Base-by-base conservation (phyloP, 2,797 vertebrate genomes). In the Acropternis orthonyx region DNA sequence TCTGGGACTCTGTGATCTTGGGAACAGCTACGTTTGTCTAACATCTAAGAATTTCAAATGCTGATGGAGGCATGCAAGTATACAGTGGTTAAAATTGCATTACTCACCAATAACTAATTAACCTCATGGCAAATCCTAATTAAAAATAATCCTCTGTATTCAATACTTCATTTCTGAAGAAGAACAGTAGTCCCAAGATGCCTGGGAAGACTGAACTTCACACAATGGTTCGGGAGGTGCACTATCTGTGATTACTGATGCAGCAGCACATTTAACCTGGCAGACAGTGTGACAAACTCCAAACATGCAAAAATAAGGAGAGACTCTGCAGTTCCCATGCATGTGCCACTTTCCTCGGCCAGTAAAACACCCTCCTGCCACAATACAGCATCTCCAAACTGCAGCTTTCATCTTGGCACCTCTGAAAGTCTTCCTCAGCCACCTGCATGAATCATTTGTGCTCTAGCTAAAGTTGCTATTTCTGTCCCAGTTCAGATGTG, bases 381-480 rank as follows among this genome's bases (percentile, higher is more conserved):
- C 37, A 77, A 34, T 3, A 27, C 6, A 6, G 32, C 30, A 20
- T 34, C 46, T 41, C 73, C 44, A 4, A 66, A 37, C 13, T 14
- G 23, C 56, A 76, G 22, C 44, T 78, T 81, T 44, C 24, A 78
- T 44, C 59, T 36, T 21, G 55, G 44, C 41, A 65, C n/a, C 66
- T 66, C 74, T 28, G 32, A 7, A 62, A 54, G 55, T 71, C 76
- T 55, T 66, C 67, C 82, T 69, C 27, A 15, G 89, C 24, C 79
- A 92, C 91, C 95, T 93, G 63, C 2, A 8, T 81, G 85, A 95
- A 95, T 94, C 80, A 92, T 62, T 71, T 71, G 82, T 79, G 85
- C 75, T 88, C 6, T 39, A 96, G 72, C 36, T 39, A 12, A 86
- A 89, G 85, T 4, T 90, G 76, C 94, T 96, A 96, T 96, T 97